Evolutionary conservation across 2,797 vertebrate species (phyloP), one percentile per base, ranked within the genome.

Genomic region (Tauraco hartlaubi): DNA sequence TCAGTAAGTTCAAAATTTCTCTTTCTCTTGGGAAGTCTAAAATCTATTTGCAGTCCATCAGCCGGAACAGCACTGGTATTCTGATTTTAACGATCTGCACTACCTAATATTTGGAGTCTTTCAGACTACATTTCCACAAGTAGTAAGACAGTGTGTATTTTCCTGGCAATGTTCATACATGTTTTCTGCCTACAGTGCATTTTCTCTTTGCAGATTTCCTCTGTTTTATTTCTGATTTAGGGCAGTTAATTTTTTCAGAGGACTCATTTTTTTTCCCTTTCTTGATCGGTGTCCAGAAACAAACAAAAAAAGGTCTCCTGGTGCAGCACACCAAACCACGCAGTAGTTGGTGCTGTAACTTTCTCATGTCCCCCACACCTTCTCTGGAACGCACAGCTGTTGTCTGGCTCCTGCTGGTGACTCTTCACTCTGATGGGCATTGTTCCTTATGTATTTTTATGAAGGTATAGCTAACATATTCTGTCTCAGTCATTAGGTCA

Each of bases 41-140:
- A 81, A 52, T 85, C 55, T 64, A 29, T n/a, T 85, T 5, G 4
- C 17, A 12, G 16, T 88, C 28, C 3, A 4, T 62, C 52, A 85
- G 18, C 19, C 0, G 0, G 67, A 84, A 62, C 9, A 39, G 35
- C 29, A 49, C 1, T 1, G 14, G 23, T 81, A 18, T 68, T 81
- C 49, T 54, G 23, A 58, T 58, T 11, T 2, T 29, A 76, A 43
- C 0, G 0, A 72, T 35, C 33, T 5, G 3, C 8, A 7, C 54
- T 80, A 35, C 39, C 28, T 63, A 39, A 52, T 19, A 19, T 77
- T 77, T 59, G 12, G 25, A 18, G 39, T 56, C 66, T 64, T 76
- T 76, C n/a, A 73, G 87, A 26, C 35, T 55, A 33, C 46, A 35
- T 64, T 91, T 91, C 39, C 41, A 51, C 17, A 41, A 68, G 21